phyloP scores from a whole-genome alignment of 2,888 invertebrate species.

The Clivina fossor region DNA sequence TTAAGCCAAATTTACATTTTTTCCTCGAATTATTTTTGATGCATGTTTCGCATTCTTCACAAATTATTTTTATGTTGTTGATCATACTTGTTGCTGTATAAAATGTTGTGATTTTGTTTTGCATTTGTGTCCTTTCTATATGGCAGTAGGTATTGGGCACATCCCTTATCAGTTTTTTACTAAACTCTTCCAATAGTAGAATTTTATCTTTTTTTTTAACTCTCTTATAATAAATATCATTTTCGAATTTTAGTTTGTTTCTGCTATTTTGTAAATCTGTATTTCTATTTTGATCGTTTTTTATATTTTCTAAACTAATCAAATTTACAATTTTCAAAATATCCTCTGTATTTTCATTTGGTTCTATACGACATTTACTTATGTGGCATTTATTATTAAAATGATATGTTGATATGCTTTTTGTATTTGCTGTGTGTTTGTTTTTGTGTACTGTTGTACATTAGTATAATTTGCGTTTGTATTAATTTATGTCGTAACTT shows the following conservation, averaged over 20 bases:
- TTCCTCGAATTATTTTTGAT: slow-evolving; percentile 42
- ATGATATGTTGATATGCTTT: too few relatives aligned
- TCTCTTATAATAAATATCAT: slow-evolving; percentile 27
- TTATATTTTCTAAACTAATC: slow-evolving; percentile 21
- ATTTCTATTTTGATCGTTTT: slow-evolving; percentile 33
- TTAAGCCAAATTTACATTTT: slow-evolving; percentile 36
- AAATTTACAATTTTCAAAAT: slow-evolving; percentile 32
- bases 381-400: too few relatives aligned
- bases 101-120: background rate
- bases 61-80: background rate
- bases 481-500: too few relatives aligned
- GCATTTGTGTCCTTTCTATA: background rate
- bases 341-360: slow-evolving; percentile 34
- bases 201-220: slow-evolving; percentile 27
- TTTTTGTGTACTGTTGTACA: too few relatives aligned
- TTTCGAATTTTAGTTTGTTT: slow-evolving; percentile 2
- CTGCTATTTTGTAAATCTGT: slow-evolving; percentile 7
- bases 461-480: too few relatives aligned
- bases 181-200: slow-evolving; percentile 21
- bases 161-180: slow-evolving; percentile 23
- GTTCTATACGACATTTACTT: too few relatives aligned
- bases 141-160: slow-evolving; percentile 11
- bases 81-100: background rate
- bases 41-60: background rate
- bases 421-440: too few relatives aligned